Percentiles rank a stretch among this genome's conserved stretches.
These are phyloP conservation scores for Falco peregrinus DNA, from an alignment of 2,797 vertebrate genomes.

Conservation along the genomic window DNA sequence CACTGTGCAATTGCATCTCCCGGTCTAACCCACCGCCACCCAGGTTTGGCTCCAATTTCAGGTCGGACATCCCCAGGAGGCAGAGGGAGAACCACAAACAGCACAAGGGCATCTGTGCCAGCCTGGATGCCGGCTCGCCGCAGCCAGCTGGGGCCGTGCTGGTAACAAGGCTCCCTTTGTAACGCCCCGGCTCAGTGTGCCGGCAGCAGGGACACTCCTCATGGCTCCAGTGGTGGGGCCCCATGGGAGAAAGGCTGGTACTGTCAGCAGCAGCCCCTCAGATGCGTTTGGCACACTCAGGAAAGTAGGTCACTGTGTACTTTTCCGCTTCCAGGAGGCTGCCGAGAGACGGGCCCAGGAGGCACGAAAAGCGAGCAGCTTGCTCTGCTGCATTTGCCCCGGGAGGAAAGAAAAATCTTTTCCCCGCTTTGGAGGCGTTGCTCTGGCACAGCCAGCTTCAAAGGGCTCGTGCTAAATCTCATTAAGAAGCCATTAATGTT, in stretches of 20 bases:
- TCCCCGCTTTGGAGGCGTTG: not conserved
- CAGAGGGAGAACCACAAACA: not conserved
- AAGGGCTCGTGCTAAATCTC: not conserved
- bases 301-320: conserved; percentile 63
- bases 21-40: not conserved
- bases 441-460: not conserved
- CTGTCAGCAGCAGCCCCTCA: not conserved
- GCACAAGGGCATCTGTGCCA: not conserved
- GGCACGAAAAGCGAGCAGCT: not conserved
- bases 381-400: not conserved
- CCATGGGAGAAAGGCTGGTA: not conserved
- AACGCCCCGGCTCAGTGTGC: rapidly evolving
- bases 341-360: not conserved
- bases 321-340: conserved; percentile 11
- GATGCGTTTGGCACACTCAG: not conserved
- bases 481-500: not conserved
- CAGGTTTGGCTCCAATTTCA: not conserved
- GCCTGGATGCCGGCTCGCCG: rapidly evolving
- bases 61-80: not conserved
- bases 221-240: not conserved
- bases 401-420: not conserved
- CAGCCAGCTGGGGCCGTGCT: not conserved
- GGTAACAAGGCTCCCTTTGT: conserved; percentile 45
- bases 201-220: rapidly evolving
- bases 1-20: not conserved